Evolutionary conservation across 2,888 invertebrate species (phyloP).

Genomic region (Strigamia crassipes): DNA sequence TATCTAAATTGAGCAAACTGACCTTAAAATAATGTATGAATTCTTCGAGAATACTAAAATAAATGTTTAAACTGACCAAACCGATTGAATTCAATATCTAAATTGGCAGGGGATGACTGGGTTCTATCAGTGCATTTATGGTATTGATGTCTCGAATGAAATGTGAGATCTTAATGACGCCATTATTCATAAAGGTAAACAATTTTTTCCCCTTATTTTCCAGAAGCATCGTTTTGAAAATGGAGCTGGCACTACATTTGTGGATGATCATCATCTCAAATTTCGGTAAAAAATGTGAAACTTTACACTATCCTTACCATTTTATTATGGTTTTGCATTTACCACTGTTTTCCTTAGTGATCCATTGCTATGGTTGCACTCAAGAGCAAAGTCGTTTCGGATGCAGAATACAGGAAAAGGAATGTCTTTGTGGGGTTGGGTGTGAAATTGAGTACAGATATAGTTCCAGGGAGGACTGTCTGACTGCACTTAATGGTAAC

Average conservation of each 20-base stretch:
- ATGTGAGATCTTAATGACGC: too few relatives aligned
- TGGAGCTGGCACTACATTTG: not conserved
- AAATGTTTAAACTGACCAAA: too few relatives aligned
- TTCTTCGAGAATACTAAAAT: too few relatives aligned
- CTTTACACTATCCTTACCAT: not conserved
- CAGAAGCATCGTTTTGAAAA: not conserved
- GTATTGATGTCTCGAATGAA: too few relatives aligned
- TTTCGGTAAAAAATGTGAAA: not conserved
- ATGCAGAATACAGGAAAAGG: conserved; percentile 21
- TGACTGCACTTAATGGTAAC: conserved; percentile 41
- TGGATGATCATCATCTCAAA: not conserved
- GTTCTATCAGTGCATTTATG: too few relatives aligned
- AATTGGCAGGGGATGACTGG: too few relatives aligned
- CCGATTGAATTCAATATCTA: too few relatives aligned
- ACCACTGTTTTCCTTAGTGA: conserved; percentile 24
- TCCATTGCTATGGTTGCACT: not conserved
- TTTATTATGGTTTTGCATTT: not conserved
- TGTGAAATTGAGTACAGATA: conserved; percentile 30
- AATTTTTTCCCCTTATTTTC: not conserved
- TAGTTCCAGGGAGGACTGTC: conserved; percentile 20
- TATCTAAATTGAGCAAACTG: too few relatives aligned
- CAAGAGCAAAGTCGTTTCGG: conserved; percentile 30
- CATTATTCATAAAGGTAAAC: not conserved
- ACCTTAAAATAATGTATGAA: too few relatives aligned
- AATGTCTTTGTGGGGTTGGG: conserved; percentile 42